Evolutionary conservation across 2,888 invertebrate genomes (phyloP).

Genomic region (Dasypolia templi): DNA sequence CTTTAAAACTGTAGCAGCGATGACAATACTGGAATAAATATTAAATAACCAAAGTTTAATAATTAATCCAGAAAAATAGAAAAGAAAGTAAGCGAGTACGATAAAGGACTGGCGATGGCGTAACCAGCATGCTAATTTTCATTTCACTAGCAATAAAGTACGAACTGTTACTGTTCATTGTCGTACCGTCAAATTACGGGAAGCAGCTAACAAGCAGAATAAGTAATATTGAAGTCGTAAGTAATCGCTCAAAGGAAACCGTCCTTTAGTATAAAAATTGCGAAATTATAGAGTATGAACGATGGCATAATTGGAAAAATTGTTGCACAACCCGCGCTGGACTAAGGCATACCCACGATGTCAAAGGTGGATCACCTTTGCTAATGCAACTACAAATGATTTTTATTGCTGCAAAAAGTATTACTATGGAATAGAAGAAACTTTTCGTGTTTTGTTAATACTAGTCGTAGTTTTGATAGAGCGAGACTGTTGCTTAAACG

Average conservation of each 20-base stretch:
- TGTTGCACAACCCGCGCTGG: slow-evolving; percentile 69
- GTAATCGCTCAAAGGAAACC: slow-evolving; percentile 64
- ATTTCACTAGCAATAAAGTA: slow-evolving; percentile 33
- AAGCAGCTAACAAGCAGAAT: slow-evolving; percentile 47
- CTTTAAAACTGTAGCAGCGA: background rate
- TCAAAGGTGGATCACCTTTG: slow-evolving; percentile 77
- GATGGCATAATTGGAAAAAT: slow-evolving; percentile 77
- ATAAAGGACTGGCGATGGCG: slow-evolving; percentile 32
- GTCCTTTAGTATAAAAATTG: slow-evolving; percentile 70
- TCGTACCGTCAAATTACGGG: slow-evolving; percentile 48
- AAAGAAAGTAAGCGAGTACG: slow-evolving; percentile 18
- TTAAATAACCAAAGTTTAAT: background rate
- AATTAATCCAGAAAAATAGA: no score
- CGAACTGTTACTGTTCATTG: slow-evolving; percentile 21
- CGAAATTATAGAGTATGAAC: slow-evolving; percentile 77
- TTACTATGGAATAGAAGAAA: slow-evolving; percentile 26
- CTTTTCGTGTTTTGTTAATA: slow-evolving; percentile 26
- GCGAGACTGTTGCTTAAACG: background rate
- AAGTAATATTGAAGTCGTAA: slow-evolving; percentile 52
- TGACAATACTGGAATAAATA: background rate
- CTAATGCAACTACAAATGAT: slow-evolving; percentile 67
- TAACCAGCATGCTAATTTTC: slow-evolving; percentile 45
- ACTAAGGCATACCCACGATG: slow-evolving; percentile 75
- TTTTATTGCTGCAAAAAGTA: slow-evolving; percentile 61
- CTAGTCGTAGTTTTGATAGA: background rate